Conservation (phyloP, 2,113 vertebrate species). For the Erpornis zantholeuca region DNA sequence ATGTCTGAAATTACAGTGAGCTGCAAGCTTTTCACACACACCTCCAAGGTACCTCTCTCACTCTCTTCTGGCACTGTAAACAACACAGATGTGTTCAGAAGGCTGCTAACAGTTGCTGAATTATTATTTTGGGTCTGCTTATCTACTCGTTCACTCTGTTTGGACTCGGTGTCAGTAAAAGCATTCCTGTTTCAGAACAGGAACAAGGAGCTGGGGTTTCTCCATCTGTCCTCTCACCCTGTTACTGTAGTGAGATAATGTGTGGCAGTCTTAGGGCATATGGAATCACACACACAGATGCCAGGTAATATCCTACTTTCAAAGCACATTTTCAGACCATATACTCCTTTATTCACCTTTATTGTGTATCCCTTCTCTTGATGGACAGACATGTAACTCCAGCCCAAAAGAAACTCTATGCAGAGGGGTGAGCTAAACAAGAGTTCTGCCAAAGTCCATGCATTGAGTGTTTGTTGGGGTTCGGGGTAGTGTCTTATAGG, state of each 20-base stretch:
- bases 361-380: background rate
- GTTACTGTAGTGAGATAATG: background rate
- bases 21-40: background rate
- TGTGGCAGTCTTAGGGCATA: background rate
- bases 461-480: background rate
- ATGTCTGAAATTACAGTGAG: background rate
- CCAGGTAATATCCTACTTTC: background rate
- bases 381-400: fast-evolving
- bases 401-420: background rate
- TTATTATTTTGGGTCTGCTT: background rate
- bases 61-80: background rate
- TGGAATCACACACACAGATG: background rate
- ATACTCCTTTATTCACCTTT: background rate
- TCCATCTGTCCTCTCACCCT: background rate
- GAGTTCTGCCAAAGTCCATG: background rate
- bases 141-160: background rate
- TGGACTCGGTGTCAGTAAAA: background rate
- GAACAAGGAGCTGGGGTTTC: background rate
- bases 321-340: background rate
- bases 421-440: background rate
- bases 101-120: background rate
- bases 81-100: background rate
- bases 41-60: background rate
- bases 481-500: background rate
- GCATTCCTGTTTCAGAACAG: background rate